Base-by-base conservation (phyloP, 2,888 invertebrate species). In the Chloroclysta siterata region DNA sequence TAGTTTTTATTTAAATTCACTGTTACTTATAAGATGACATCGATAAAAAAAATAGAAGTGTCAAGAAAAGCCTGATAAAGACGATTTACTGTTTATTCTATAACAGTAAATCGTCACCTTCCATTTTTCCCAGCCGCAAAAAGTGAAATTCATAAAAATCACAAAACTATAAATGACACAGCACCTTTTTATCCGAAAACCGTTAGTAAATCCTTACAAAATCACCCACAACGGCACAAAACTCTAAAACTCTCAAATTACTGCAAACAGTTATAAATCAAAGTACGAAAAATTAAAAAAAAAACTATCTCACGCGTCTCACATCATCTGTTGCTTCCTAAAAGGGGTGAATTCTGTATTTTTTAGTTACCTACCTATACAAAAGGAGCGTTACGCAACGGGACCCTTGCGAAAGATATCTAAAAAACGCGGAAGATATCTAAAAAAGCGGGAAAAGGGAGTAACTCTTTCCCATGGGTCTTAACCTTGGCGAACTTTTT, bases 401-500 rank as follows among this genome's bases (percentile, higher is more conserved):
- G 89, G 80, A 88, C 90, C 86, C 83, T 81, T 62, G 75, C 82
- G 76, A 81, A 87, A 22, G 22, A 91, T 88, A 86, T 89, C 89
- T 89, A 66, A 81, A 82, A 89, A 85, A 78, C 81, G 82, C 87
- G 87, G 87, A 90, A 90, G 90, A 90, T 84, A 76, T 75, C 77
- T 80, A 81, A 65, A 65, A 65, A 65, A 58, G 80, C 81, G 79
- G 78, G 77, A 85, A 88, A 85, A 84, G 82, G 85, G 78, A 83
- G 88, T 89, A 93, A 93, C 93, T 93, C 93, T 93, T 93, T 93
- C 93, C 91, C 93, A 93, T 89, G 93, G 88, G 87, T 92, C 92
- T 92, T 92, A 93, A 92, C 91, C 91, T 92, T 86, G 82, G 84
- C 82, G 83, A 82, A 82, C 74, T 85, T 90, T 88, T 89, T 87